Evolutionary conservation across 2,797 vertebrate genomes (phyloP), one percentile per base, ranked within the genome.

Genomic region (Falco berigora): DNA sequence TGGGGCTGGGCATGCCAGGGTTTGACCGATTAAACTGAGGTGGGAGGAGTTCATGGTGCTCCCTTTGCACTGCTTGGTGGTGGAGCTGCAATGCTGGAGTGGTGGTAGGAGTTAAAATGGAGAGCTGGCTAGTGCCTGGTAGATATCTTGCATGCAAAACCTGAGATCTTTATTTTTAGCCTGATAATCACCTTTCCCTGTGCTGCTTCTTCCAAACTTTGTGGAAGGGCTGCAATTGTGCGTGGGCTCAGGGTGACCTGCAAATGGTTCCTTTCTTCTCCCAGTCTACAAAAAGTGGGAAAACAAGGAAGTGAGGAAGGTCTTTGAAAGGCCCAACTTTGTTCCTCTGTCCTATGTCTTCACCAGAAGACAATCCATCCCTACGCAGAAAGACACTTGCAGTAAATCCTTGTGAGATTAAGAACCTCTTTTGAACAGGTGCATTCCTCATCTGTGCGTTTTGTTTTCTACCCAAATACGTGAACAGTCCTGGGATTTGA

Each of bases 401-500:
- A 62, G 10, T 67, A 83, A 93, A 6, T 38, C 21, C 15, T 2
- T 25, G 22, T 87, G 72, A 92, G 42, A 56, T 75, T 67, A 82
- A 74, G 64, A 94, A 68, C 18, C 0, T 24, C 55, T 77, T 71
- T 42, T 75, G 86, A 91, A 75, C 1, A 53, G 50, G 77, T 74
- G 40, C 34, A 20, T 18, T 80, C 30, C 14, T 88, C 55, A 49
- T 47, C 52, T 42, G 82, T 73, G 30, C 62, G 21, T 91, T 78
- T 93, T 10, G 15, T 92, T 92, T 91, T 84, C 87, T 81, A 61
- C 44, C n/a, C 59, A 79, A 92, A 79, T 78, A 40, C 10, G 7
- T 86, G 72, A 90, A 27, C 62, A 49, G 28, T 89, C 55, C 59
- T 69, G 47, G 82, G 82, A 89, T 95, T 86, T 94, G 47, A 91